These are phyloP conservation scores for Aurelia aurita DNA, from an alignment of 30 jellyfish, hydroid and myxozoan genomes.

Conservation along the genomic window DNA sequence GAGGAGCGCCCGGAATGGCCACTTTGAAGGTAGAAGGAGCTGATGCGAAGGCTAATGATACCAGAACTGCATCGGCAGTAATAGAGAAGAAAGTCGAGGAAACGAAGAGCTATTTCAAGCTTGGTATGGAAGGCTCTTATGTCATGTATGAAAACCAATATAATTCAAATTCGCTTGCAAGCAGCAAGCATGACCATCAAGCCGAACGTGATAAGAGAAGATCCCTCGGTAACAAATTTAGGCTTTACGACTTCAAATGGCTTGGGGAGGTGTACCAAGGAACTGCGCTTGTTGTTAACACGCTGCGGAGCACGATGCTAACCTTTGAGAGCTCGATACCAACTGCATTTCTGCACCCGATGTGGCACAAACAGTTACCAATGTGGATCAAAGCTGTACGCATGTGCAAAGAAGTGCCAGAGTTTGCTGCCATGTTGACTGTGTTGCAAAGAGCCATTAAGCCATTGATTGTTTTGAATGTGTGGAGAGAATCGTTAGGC, in stretches of 20 bases:
- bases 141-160: slow-evolving; percentile 84
- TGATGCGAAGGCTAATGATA: not conserved
- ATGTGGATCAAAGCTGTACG: slow-evolving; percentile 96
- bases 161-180: slow-evolving; percentile 77
- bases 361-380: slow-evolving; percentile 90
- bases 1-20: not conserved
- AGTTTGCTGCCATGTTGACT: slow-evolving; percentile 87
- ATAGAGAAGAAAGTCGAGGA: slow-evolving; percentile 35
- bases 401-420: slow-evolving; percentile 87
- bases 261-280: slow-evolving; percentile 91
- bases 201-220: slow-evolving; percentile 87
- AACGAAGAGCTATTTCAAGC: slow-evolving; percentile 71
- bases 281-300: slow-evolving; percentile 60
- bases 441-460: slow-evolving; percentile 88
- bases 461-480: slow-evolving; percentile 87
- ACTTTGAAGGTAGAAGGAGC: not conserved
- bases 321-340: slow-evolving; percentile 97
- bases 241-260: slow-evolving; percentile 90
- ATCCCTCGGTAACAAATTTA: slow-evolving; percentile 83
- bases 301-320: slow-evolving; percentile 85
- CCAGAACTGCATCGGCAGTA: not conserved
- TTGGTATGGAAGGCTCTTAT: slow-evolving; percentile 89
- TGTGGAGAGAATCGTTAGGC: slow-evolving; percentile 91
- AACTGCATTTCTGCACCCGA: slow-evolving; percentile 95
- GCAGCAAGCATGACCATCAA: slow-evolving; percentile 93